These are phyloP conservation scores for Caenorhabditis parvicauda DNA, from an alignment of 2,888 invertebrate genomes.

Conservation along the genomic window DNA sequence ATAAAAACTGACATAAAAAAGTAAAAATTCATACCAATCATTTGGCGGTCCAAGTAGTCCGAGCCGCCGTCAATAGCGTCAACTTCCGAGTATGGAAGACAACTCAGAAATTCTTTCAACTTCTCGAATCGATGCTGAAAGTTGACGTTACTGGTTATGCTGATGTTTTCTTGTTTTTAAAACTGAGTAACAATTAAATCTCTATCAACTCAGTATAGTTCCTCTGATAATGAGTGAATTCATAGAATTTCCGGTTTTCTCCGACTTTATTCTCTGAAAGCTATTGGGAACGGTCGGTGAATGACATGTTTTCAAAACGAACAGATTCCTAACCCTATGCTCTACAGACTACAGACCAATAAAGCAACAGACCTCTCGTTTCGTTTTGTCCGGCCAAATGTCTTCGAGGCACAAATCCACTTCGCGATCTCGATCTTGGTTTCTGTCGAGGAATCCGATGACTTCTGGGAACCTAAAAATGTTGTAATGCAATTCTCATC, in stretches of 20 bases:
- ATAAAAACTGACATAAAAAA: too few species aligned
- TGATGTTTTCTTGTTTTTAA: too few species aligned
- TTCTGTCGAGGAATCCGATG: constrained; percentile 71
- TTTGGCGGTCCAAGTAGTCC: constrained; percentile 73
- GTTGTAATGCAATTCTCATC: too few species aligned
- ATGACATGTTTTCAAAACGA: too few species aligned
- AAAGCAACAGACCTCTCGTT: constrained; percentile 7
- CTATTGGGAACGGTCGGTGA: too few species aligned
- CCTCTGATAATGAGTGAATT: too few species aligned
- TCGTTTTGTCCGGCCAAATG: constrained; percentile 69
- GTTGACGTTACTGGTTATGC: not conserved
- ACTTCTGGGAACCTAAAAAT: constrained; percentile 73
- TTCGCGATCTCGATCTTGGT: constrained; percentile 64
- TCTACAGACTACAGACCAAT: too few species aligned
- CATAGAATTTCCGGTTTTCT: too few species aligned
- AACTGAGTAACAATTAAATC: too few species aligned
- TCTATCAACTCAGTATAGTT: too few species aligned
- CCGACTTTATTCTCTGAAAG: too few species aligned
- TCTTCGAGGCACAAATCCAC: constrained; percentile 74
- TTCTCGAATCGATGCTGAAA: constrained; percentile 57
- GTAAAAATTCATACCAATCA: constrained; percentile 65
- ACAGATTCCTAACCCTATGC: too few species aligned
- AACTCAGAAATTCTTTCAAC: constrained; percentile 73
- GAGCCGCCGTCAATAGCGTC: constrained; percentile 73
- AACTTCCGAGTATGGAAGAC: constrained; percentile 63